Base-by-base conservation (phyloP, 2,888 invertebrate species). In the Eucriotettix oculatus region DNA sequence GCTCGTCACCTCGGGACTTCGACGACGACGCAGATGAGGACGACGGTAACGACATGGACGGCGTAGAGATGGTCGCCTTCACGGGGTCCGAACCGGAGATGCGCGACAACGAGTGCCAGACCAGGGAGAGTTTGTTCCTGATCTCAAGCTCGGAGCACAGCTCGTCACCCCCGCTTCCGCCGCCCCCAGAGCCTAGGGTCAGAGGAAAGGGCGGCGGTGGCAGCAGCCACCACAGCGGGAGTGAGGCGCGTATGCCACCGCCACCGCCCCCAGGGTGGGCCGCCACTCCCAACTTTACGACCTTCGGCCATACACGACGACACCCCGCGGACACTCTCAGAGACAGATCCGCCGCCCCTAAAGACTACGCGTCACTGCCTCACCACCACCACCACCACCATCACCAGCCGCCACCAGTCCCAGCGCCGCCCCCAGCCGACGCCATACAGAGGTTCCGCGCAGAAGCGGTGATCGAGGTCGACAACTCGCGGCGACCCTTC, bases 51-150 rank as follows among this genome's bases (percentile, higher is more conserved):
- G 55, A 48, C 14, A n/a, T 14, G 14, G 48, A 48, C 14, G 48
- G 5, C 48, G 48, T 14, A 12, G 14, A 14, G 48, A n/a, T 48
- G 48, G 48, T 14, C 9, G 12, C n/a, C 48, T 48, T 48, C 14
- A 14, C 48, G 12, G 48, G 14, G 9, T 14, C 48, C 14, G 48
- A 75, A 60, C 78, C 79, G 2, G 82, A 82, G 69, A 86, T 84
- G 79, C 80, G 84, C 66, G 86, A 86, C 71, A 85, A 80, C 71
- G 85, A 84, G 58, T 91, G 90, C 70, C 91, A 91, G 71, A 91
- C 91, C 0, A 79, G 90, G 66, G 90, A 88, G 71, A 87, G 87
- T 68, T 73, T 88, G 43, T 86, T 87, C 59, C 58, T 61, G 48
- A 61, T 73, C 65, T 72, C 70, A 65, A 71, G 72, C 10, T 72